Conservation (phyloP, 2,113 vertebrate species). For the Electrona antarctica region DNA sequence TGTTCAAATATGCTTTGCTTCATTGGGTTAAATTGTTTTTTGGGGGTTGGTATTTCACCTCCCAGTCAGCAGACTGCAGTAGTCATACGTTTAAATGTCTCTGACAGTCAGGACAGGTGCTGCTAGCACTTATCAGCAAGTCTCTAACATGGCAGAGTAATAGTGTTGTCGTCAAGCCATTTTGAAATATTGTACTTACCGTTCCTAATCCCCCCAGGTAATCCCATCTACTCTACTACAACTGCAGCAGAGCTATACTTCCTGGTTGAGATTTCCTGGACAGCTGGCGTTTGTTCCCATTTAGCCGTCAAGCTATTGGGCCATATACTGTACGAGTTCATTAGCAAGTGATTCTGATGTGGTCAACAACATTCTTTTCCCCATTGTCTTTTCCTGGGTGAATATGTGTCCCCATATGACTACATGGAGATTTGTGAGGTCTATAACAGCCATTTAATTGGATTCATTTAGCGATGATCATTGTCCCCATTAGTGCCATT, state of each 20-base stretch:
- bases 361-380: constrained; percentile 39
- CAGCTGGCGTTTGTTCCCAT: constrained; percentile 58
- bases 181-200: constrained; percentile 72
- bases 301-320: constrained; percentile 40
- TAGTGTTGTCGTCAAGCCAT: constrained; percentile 66
- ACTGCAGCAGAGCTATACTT: constrained; percentile 32
- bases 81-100: constrained; percentile 23
- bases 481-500: constrained; percentile 74
- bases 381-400: constrained; percentile 22
- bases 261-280: constrained; percentile 50
- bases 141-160: constrained; percentile 63
- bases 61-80: constrained; percentile 36
- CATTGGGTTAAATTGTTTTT: constrained; percentile 50
- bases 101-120: constrained; percentile 27
- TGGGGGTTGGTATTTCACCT: constrained; percentile 4
- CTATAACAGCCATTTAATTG: constrained; percentile 70
- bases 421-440: constrained; percentile 46
- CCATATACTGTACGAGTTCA: constrained; percentile 50
- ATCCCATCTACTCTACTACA: constrained; percentile 67
- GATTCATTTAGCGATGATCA: constrained; percentile 74
- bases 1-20: constrained; percentile 51
- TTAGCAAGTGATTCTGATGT: constrained; percentile 25
- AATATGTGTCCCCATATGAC: constrained; percentile 45
- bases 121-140: constrained; percentile 58
- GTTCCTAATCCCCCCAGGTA: constrained; percentile 74